phyloP scores from a whole-genome alignment of 2,797 vertebrate genomes.

The Hybognathus amarus region DNA sequence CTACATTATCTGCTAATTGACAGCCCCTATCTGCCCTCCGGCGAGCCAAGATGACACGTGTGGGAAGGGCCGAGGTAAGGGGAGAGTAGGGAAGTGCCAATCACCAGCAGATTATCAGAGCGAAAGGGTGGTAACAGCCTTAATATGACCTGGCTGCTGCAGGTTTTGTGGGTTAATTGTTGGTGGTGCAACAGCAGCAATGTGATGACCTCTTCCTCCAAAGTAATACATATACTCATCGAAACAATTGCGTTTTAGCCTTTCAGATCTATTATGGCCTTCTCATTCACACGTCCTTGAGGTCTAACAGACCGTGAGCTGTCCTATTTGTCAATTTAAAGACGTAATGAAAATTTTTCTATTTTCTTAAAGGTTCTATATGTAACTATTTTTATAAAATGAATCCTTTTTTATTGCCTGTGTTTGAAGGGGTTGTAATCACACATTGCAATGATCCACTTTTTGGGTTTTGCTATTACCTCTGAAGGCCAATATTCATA shows the following conservation, averaged over 20 bases:
- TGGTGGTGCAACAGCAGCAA: constrained; percentile 22
- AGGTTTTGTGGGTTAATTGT: constrained; percentile 45
- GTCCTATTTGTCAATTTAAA: background rate
- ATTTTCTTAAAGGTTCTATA: too few relatives aligned
- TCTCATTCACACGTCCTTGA: background rate
- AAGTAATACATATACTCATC: background rate
- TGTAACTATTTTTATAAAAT: too few relatives aligned
- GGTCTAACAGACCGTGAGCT: background rate
- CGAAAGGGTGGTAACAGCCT: constrained; percentile 72
- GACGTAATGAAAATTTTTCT: background rate
- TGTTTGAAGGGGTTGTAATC: too few relatives aligned
- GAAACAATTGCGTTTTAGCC: background rate
- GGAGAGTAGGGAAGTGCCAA: constrained; percentile 84
- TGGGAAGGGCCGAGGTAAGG: constrained; percentile 75
- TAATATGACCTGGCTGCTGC: constrained; percentile 78
- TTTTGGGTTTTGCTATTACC: too few relatives aligned
- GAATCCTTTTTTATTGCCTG: too few relatives aligned
- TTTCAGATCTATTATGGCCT: background rate
- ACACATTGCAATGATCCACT: too few relatives aligned
- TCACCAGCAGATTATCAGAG: constrained; percentile 78
- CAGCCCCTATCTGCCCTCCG: constrained; percentile 77
- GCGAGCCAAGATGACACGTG: constrained; percentile 76
- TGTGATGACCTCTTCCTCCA: background rate
- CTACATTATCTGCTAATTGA: constrained; percentile 85
- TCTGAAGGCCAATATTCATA: too few relatives aligned